Percentiles rank a stretch among this genome's conserved stretches.
Conservation (phyloP, 2,888 invertebrate genomes). For the Hemistola chrysoprasaria region DNA sequence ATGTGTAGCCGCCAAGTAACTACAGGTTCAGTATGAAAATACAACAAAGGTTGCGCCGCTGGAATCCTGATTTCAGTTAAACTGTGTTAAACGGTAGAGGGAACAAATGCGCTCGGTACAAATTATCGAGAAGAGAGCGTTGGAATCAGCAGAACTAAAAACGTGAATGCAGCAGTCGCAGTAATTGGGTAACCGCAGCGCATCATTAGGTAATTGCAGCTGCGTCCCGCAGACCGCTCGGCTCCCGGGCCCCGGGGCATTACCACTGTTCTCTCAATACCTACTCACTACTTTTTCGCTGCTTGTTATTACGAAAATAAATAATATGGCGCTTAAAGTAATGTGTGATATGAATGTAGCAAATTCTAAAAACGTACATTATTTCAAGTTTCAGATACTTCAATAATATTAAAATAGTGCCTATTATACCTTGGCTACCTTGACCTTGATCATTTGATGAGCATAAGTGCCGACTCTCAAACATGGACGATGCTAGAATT, state of each 20-base stretch:
- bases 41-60: neutral
- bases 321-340: too few relatives aligned
- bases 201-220: conserved; percentile 78
- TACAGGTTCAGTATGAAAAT: neutral
- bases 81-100: conserved; percentile 17
- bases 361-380: too few relatives aligned
- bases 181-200: conserved; percentile 72
- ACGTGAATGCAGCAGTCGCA: conserved; percentile 62
- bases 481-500: too few relatives aligned
- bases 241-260: conserved; percentile 15
- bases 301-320: too few relatives aligned
- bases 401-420: too few relatives aligned
- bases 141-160: conserved; percentile 64
- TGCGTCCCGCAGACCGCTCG: conserved; percentile 44
- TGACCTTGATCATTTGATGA: too few relatives aligned
- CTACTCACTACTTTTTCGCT: too few relatives aligned
- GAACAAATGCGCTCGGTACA: conserved; percentile 40
- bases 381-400: too few relatives aligned
- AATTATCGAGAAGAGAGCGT: conserved; percentile 47
- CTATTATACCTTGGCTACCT: too few relatives aligned
- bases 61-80: conserved; percentile 18
- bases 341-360: conserved; percentile 15
- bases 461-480: too few relatives aligned
- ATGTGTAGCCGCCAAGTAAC: too few relatives aligned
- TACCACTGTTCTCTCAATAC: conserved; percentile 31